Conservation (phyloP, 2,888 invertebrate genomes). For the Cantharis lateralis region DNA sequence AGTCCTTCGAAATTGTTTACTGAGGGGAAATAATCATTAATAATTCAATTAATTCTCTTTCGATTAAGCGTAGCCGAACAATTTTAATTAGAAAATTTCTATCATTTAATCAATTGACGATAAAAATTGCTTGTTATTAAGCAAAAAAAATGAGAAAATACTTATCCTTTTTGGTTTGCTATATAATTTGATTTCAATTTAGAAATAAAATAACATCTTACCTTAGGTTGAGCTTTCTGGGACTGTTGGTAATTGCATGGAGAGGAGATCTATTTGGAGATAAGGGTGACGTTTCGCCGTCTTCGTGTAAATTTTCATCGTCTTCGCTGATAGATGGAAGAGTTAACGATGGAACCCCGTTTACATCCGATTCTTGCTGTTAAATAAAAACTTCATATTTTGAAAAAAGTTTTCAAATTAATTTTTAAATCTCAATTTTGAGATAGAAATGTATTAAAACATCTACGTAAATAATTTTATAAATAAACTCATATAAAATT, state of each 20-base stretch:
- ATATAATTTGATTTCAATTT: not conserved
- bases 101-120: not conserved
- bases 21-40: not conserved
- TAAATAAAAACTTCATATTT: conserved; percentile 18
- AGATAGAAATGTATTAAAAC: too few species aligned
- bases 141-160: not conserved
- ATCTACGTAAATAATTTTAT: too few species aligned
- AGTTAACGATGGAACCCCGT: conserved; percentile 80
- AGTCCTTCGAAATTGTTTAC: not conserved
- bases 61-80: not conserved
- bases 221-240: conserved; percentile 66
- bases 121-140: not conserved
- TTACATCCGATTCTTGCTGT: conserved; percentile 73
- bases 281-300: conserved; percentile 68
- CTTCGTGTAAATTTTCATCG: conserved; percentile 83
- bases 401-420: too few species aligned
- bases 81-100: not conserved
- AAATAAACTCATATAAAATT: not conserved
- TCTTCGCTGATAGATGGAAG: conserved; percentile 94
- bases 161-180: not conserved
- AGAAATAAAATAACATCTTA: conserved; percentile 36
- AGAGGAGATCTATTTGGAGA: conserved; percentile 68
- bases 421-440: too few species aligned
- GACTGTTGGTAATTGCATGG: conserved; percentile 60
- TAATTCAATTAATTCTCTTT: not conserved